Percentiles rank a stretch among this genome's conserved stretches.
These are phyloP conservation scores for Etheostoma cragini DNA, from an alignment of 2,113 vertebrate genomes.

Conservation along the genomic window DNA sequence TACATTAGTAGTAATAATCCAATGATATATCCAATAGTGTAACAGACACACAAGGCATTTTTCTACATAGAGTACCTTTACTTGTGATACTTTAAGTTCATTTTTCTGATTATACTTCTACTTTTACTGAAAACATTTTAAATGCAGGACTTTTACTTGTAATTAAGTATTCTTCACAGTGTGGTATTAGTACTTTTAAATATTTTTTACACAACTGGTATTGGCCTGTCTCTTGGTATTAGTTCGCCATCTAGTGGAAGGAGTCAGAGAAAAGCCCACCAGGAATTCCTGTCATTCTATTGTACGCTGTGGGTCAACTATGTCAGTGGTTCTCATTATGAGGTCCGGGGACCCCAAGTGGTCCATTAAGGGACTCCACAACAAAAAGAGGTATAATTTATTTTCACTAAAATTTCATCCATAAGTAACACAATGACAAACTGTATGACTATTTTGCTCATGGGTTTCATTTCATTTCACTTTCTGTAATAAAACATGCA, in stretches of 20 bases:
- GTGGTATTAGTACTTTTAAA: neutral
- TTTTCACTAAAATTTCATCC: no score
- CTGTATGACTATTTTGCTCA: no score
- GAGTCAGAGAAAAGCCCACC: neutral
- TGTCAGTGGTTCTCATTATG: no score
- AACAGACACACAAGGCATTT: neutral
- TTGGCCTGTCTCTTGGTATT: neutral
- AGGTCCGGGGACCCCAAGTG: no score
- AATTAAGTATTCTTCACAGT: neutral
- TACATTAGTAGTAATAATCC: neutral
- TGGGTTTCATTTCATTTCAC: no score
- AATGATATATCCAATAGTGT: neutral
- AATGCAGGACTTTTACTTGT: neutral
- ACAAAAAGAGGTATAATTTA: no score
- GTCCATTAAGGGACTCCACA: no score
- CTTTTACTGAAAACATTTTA: neutral
- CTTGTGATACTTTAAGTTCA: neutral
- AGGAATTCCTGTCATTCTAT: neutral
- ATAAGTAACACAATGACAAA: no score
- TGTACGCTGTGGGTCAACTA: neutral
- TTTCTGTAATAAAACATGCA: no score
- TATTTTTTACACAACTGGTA: neutral
- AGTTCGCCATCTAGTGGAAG: conserved; percentile 20
- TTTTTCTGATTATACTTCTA: neutral
- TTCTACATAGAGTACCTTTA: neutral